Evolutionary conservation across 2,888 invertebrate genomes (phyloP).

Genomic region (Ellobium chinense): DNA sequence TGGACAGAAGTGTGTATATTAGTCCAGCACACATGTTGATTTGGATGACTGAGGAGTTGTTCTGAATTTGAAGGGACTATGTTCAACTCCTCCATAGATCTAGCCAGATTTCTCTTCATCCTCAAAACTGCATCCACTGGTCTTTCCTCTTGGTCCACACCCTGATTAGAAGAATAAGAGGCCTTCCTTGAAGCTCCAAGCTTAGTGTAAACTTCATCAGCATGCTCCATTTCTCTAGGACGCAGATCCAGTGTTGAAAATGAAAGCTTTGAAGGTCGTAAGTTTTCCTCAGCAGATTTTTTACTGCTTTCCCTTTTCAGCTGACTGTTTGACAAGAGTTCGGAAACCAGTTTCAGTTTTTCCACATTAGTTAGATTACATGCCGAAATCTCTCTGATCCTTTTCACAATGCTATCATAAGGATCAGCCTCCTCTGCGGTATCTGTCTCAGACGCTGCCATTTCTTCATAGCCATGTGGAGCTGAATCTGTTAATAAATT

Average conservation of each 20-base stretch:
- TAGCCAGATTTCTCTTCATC: constrained; percentile 45
- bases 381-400: constrained; percentile 49
- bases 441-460: constrained; percentile 47
- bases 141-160: neutral
- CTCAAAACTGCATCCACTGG: constrained; percentile 33
- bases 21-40: no score
- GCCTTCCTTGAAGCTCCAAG: neutral
- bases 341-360: constrained; percentile 49
- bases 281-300: neutral
- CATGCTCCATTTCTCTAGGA: neutral
- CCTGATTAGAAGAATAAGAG: neutral
- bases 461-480: neutral
- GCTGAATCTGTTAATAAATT: neutral
- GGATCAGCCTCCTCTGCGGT: constrained; percentile 42
- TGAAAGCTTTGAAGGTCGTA: constrained; percentile 23
- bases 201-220: neutral
- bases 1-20: neutral
- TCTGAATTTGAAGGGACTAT: neutral
- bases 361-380: constrained; percentile 46
- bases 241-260: constrained; percentile 38
- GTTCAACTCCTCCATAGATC: constrained; percentile 41
- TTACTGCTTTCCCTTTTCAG: neutral
- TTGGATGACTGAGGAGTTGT: neutral
- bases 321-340: constrained; percentile 32
- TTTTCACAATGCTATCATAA: constrained; percentile 47